phyloP scores from a whole-genome alignment of 2,797 vertebrate genomes.

The Spinibarbus caldwelli region DNA sequence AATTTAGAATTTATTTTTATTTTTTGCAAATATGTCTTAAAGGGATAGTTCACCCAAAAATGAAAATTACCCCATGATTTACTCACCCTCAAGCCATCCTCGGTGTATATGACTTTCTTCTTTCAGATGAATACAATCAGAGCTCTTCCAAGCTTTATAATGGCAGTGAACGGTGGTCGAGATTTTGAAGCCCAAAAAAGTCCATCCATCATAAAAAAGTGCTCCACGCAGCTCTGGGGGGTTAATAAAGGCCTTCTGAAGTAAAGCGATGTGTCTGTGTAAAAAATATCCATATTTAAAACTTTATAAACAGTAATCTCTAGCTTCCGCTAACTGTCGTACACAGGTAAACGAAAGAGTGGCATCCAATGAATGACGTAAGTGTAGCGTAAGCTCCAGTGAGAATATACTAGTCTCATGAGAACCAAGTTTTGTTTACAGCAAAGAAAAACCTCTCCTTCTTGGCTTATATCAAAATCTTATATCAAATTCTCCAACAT shows the following conservation, averaged over 20 bases:
- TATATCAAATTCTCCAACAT: no score
- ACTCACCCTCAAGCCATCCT: background rate
- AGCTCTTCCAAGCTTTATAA: background rate
- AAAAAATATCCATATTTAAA: no score
- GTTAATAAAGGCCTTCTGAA: background rate
- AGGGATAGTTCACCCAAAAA: background rate
- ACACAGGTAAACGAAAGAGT: no score
- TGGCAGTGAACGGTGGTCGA: background rate
- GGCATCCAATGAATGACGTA: no score
- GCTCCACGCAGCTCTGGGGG: background rate
- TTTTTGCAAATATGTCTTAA: background rate
- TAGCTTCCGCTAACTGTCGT: no score
- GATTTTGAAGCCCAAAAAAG: background rate
- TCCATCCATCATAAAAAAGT: background rate
- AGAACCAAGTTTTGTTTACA: no score
- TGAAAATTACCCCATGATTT: background rate
- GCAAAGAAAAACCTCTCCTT: no score
- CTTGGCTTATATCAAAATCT: no score
- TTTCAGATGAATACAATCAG: background rate
- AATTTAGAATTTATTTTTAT: background rate
- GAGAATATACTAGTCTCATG: no score
- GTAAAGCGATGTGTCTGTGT: no score
- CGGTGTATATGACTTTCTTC: background rate
- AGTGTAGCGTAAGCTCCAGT: no score
- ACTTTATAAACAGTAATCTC: no score